Evolutionary conservation across 2,888 invertebrate species (phyloP).

Genomic region (Apodemia duryi): DNA sequence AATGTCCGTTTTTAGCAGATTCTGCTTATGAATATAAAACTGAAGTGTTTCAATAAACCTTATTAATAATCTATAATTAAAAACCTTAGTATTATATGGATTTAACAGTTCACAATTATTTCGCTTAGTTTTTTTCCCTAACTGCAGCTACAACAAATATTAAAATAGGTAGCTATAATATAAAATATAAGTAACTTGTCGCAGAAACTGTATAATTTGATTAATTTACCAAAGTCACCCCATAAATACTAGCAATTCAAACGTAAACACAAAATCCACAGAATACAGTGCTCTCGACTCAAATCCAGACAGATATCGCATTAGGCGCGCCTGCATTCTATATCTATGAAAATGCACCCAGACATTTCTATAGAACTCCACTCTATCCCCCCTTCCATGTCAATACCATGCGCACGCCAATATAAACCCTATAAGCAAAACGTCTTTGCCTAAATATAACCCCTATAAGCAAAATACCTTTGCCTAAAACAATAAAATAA

Average conservation of each 20-base stretch:
- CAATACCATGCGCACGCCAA: slow-evolving; percentile 30
- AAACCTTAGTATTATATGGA: too few relatives aligned
- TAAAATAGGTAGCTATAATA: too few relatives aligned
- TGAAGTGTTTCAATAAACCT: too few relatives aligned
- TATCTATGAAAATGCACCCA: slow-evolving; percentile 62
- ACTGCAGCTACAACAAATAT: too few relatives aligned
- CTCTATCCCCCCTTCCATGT: slow-evolving; percentile 44
- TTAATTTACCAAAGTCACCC: neutral
- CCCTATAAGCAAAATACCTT: slow-evolving; percentile 21
- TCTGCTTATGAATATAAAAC: too few relatives aligned
- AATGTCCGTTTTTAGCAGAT: too few relatives aligned
- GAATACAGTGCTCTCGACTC: slow-evolving; percentile 16
- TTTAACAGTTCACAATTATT: too few relatives aligned
- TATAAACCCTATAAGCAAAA: slow-evolving; percentile 23
- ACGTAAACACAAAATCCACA: neutral
- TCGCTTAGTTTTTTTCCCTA: too few relatives aligned
- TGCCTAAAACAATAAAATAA: slow-evolving; percentile 19
- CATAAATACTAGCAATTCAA: neutral
- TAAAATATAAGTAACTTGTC: too few relatives aligned
- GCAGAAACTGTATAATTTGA: neutral
- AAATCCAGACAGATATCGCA: slow-evolving; percentile 52
- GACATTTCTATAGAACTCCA: slow-evolving; percentile 63
- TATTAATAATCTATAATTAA: too few relatives aligned
- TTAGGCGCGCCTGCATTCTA: slow-evolving; percentile 45
- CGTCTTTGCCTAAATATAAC: slow-evolving; percentile 19